Evolutionary conservation across 2,113 vertebrate genomes (phyloP).

Genomic region (Mormyrus iriodes): DNA sequence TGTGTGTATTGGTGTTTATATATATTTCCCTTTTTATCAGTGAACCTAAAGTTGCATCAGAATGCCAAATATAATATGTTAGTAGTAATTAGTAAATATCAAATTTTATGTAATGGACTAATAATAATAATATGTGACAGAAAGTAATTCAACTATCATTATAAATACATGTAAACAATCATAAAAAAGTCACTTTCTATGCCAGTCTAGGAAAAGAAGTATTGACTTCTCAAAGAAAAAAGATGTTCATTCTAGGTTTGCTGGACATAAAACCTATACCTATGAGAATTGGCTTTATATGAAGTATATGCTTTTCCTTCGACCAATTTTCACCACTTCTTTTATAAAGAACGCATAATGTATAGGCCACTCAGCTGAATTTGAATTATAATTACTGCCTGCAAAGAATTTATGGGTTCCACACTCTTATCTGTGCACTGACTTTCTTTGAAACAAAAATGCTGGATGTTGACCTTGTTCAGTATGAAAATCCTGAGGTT

Average conservation of each 20-base stretch:
- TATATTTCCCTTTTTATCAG: neutral
- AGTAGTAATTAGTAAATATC: neutral
- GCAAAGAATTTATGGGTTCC: neutral
- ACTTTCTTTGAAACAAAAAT: neutral
- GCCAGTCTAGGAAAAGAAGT: neutral
- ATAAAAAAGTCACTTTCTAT: neutral
- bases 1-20: neutral
- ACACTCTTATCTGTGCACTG: neutral
- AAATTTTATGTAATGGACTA: neutral
- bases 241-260: neutral
- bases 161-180: neutral
- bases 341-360: neutral
- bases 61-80: neutral
- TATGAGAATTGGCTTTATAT: neutral
- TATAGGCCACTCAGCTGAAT: neutral
- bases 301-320: neutral
- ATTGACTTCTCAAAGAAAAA: neutral
- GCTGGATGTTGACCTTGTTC: neutral
- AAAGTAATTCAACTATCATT: neutral
- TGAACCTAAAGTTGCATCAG: neutral
- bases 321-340: neutral
- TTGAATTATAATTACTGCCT: neutral
- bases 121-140: neutral
- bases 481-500: neutral
- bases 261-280: neutral